Evolutionary conservation across 2,113 vertebrate species (phyloP).

Genomic region (Myocastor coypus): DNA sequence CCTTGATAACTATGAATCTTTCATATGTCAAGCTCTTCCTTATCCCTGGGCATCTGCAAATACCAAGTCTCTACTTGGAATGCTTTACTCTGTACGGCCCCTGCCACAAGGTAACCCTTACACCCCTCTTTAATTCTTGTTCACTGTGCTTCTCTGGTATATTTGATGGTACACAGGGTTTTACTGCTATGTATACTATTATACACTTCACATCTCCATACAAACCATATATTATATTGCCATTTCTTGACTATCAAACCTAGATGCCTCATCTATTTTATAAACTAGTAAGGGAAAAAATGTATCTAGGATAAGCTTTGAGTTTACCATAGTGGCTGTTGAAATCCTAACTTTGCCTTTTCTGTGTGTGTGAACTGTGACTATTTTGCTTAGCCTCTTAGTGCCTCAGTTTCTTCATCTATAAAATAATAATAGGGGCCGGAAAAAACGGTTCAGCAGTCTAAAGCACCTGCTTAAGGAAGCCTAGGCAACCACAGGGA

Average conservation of each 20-base stretch:
- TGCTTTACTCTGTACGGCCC: not conserved
- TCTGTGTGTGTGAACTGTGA: not conserved
- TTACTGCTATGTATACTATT: not conserved
- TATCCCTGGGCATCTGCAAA: not conserved
- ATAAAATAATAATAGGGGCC: not conserved
- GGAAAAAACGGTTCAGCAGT: too few species aligned
- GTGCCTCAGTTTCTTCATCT: not conserved
- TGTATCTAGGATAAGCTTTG: not conserved
- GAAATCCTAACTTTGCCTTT: conserved; percentile 20
- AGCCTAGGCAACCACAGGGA: too few species aligned
- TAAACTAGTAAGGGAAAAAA: conserved; percentile 20
- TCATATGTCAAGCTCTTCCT: not conserved
- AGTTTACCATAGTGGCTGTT: not conserved
- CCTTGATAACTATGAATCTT: not conserved
- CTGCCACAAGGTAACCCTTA: not conserved
- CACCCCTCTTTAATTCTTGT: not conserved
- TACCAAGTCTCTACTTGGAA: not conserved
- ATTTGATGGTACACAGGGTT: not conserved
- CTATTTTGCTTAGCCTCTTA: conserved; percentile 36
- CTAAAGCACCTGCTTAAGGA: too few species aligned
- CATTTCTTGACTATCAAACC: not conserved
- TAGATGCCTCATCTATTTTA: not conserved
- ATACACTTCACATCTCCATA: not conserved
- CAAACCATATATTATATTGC: not conserved
- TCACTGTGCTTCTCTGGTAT: conserved; percentile 13